Conservation (phyloP, 1,140 invertebrate species). For the Magallana ariakensis region DNA sequence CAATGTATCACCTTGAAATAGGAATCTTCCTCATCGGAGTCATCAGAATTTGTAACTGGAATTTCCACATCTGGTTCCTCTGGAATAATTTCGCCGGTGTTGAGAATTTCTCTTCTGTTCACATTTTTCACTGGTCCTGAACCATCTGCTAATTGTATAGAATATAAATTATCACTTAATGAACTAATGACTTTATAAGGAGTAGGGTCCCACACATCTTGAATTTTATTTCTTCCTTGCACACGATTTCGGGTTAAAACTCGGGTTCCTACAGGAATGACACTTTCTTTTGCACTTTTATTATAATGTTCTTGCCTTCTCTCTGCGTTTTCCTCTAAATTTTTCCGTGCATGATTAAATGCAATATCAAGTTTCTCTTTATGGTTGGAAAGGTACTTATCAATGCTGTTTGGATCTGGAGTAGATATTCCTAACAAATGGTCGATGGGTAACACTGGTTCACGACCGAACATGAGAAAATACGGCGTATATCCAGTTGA, state of each 20-base stretch:
- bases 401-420: neutral
- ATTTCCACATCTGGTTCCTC: no score
- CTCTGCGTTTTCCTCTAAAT: constrained; percentile 23
- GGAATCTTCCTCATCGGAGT: neutral
- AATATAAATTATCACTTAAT: neutral
- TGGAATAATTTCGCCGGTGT: no score
- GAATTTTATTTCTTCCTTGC: neutral
- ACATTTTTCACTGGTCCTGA: no score
- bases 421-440: constrained; percentile 1
- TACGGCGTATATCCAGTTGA: constrained; percentile 36
- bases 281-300: neutral
- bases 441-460: constrained; percentile 33
- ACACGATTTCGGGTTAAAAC: constrained; percentile 14
- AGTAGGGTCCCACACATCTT: constrained; percentile 13
- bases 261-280: constrained; percentile 27
- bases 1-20: neutral
- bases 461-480: constrained; percentile 38
- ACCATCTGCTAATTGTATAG: no score
- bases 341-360: neutral
- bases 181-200: neutral
- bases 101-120: no score
- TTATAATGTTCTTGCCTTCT: neutral
- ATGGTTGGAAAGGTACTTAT: no score
- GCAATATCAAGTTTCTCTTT: no score
- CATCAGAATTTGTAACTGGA: no score